A percentile compares a stretch with the other conserved stretches of the same genome.
phyloP scores from a whole-genome alignment of 2,888 invertebrate species.

The Andrena camellia region DNA sequence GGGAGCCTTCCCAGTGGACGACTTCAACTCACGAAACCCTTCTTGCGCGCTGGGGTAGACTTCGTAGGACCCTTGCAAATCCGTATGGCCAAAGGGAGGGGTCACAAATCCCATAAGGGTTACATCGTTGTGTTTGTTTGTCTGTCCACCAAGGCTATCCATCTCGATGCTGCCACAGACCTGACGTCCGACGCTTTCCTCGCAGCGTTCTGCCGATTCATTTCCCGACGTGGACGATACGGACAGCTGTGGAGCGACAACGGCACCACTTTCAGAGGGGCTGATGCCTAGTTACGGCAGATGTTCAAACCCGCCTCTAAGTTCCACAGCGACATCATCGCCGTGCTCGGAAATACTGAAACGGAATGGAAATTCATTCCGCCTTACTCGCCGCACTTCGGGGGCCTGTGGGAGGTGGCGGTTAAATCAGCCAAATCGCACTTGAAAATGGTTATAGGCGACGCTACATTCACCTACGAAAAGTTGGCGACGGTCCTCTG shows the following conservation, averaged over 20 bases:
- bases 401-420: neutral
- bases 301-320: neutral
- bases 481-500: neutral
- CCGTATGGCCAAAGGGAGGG: neutral
- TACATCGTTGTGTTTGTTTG: constrained; percentile 4
- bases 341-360: too few species aligned
- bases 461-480: neutral
- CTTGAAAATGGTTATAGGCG: neutral
- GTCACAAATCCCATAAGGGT: neutral
- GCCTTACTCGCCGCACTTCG: neutral
- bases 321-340: neutral
- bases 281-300: neutral
- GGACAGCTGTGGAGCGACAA: neutral
- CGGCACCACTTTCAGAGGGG: neutral
- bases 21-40: neutral
- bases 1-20: neutral
- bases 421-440: neutral
- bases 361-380: neutral
- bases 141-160: neutral
- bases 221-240: neutral
- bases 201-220: neutral
- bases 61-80: neutral
- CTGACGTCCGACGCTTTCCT: neutral
- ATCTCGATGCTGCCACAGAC: neutral
- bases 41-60: neutral